Conservation (phyloP, 23 tunicate species). For the Diplosoma virens region DNA sequence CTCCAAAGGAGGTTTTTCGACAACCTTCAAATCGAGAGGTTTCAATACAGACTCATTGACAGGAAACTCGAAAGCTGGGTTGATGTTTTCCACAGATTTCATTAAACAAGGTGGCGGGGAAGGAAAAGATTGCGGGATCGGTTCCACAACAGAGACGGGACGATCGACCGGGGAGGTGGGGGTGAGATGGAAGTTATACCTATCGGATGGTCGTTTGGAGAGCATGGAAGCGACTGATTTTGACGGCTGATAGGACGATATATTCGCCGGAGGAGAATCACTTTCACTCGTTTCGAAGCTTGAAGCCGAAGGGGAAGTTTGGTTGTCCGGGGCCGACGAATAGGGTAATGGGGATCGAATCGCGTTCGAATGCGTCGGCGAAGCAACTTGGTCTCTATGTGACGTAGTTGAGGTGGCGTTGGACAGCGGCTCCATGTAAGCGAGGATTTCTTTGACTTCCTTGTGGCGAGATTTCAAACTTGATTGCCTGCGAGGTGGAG, state of each 20-base stretch:
- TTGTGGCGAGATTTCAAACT: constrained; percentile 52
- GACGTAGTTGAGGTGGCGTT: neutral
- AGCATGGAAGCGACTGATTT: neutral
- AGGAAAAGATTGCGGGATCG: neutral
- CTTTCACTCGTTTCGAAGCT: neutral
- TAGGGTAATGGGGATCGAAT: too few species aligned
- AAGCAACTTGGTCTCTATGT: neutral
- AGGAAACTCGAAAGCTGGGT: too few species aligned
- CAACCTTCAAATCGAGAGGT: too few species aligned
- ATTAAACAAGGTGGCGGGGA: neutral
- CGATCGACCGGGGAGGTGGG: neutral
- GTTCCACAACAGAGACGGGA: constrained; percentile 14
- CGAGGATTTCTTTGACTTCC: constrained; percentile 44
- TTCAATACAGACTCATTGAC: too few species aligned
- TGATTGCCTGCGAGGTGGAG: constrained; percentile 70
- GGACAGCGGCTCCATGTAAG: constrained; percentile 63
- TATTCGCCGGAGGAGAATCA: neutral
- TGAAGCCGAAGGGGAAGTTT: neutral
- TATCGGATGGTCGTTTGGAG: neutral
- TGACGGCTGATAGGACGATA: constrained; percentile 9
- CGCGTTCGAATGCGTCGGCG: neutral
- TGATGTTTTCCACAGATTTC: too few species aligned
- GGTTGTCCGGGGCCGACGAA: neutral
- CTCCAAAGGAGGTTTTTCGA: too few species aligned
- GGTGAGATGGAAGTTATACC: neutral